Base-by-base conservation (phyloP, 53 echinoderm and acorn worm species). In the Holothuria scabra region DNA sequence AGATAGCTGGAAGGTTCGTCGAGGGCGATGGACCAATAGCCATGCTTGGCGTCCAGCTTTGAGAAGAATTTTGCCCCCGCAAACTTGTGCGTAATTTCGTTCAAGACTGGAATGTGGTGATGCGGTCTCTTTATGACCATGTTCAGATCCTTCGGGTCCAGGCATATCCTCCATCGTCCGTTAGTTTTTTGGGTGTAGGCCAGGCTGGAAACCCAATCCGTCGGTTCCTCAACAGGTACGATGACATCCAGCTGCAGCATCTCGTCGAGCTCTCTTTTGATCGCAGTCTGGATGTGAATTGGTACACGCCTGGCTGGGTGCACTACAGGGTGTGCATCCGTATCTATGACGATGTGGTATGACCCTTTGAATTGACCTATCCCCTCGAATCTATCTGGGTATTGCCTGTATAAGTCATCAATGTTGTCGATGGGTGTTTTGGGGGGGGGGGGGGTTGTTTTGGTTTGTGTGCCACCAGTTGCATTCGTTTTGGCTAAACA, bases 181-280 rank as follows among this genome's bases (percentile, higher is more conserved):
- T 84, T 88, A 1, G 70, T 26, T 32, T 88, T 84, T 26, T 78
- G 76, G 24, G 84, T 18, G 32, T 80, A 85, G 12, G 85, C 83
- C 35, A 86, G 26, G 60, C 86, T 85, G n/a, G 81, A 81, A 4
- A 90, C 90, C 86, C 90, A 90, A 24, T 90, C 74, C 12, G 90
- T 90, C 28, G 90, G 85, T 35, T 90, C 84, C 31, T 56, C 59
- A 5, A 82, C 82, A 18, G 26, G 60, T 24, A 49, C 81, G 46
- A 87, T 87, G 49, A 83, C 83, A 11, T 48, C 69, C 34, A 86
- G 28, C n/a, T 67, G 18, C 20, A 70, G 66, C 90, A 90, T 90
- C 22, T 86, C 60, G 65, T 91, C 91, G 22, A 87, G 24, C 49
- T 87, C 87, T 46, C 66, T 86, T 41, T 90, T 90, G 13, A 86